These are phyloP conservation scores for Rhizomys pruinosus DNA, from an alignment of 2,113 vertebrate genomes.

Conservation along the genomic window DNA sequence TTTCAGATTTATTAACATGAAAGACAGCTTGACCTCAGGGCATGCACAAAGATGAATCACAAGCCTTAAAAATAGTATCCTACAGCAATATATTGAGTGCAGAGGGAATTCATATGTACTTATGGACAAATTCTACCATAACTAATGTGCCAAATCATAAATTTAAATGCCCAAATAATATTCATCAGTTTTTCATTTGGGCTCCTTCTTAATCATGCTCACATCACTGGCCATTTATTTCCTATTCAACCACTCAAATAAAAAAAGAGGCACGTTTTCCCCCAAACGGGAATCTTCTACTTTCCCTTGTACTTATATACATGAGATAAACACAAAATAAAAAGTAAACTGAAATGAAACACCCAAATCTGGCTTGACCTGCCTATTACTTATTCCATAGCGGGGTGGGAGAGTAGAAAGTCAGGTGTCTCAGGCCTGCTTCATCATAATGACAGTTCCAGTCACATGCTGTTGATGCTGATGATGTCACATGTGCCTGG, in stretches of 20 bases:
- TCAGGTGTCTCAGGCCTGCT: not conserved
- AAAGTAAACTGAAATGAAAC: not conserved
- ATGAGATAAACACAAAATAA: not conserved
- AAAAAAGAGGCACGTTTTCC: not conserved
- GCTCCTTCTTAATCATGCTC: slow-evolving; percentile 60
- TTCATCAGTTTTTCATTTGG: slow-evolving; percentile 66
- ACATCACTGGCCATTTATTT: not conserved
- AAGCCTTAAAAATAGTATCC: slow-evolving; percentile 63
- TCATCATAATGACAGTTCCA: not conserved
- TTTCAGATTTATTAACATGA: slow-evolving; percentile 65
- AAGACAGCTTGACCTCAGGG: slow-evolving; percentile 55
- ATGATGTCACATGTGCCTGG: not conserved
- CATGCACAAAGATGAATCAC: slow-evolving; percentile 64
- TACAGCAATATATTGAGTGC: slow-evolving; percentile 25
- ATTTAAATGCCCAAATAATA: slow-evolving; percentile 65
- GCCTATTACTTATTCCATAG: slow-evolving; percentile 24
- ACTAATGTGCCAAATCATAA: slow-evolving; percentile 55
- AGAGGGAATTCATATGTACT: slow-evolving; percentile 56
- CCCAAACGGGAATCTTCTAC: slow-evolving; percentile 2
- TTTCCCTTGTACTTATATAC: not conserved
- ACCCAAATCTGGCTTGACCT: not conserved
- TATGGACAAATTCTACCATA: slow-evolving; percentile 40
- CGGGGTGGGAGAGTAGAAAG: not conserved
- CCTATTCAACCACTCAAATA: not conserved
- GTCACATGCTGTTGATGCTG: not conserved